A percentile compares a stretch with the other conserved stretches of the same genome.
Conservation (phyloP, 2,113 vertebrate genomes). For the Sylvia atricapilla region DNA sequence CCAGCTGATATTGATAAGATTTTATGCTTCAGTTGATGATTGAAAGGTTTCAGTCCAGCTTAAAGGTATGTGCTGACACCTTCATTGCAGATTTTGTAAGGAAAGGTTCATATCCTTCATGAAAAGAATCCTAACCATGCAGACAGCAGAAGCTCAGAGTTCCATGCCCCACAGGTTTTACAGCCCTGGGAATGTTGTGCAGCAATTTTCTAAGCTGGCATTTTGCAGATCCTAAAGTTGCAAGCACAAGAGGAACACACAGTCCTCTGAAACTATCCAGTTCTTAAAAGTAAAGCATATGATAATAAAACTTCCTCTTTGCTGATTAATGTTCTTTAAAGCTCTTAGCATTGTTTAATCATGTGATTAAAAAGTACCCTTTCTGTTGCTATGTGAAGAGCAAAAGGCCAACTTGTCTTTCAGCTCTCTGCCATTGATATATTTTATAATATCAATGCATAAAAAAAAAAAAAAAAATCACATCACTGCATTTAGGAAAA, state of each 20-base stretch:
- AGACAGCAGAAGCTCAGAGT: not conserved
- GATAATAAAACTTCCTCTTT: constrained; percentile 20
- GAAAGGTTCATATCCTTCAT: not conserved
- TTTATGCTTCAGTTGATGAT: constrained; percentile 2
- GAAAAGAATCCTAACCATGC: not conserved
- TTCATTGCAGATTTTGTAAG: not conserved
- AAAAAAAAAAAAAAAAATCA: not conserved
- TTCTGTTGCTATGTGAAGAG: not conserved
- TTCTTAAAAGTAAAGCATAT: not conserved
- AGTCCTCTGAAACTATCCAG: not conserved
- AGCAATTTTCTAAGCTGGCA: not conserved
- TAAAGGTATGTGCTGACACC: not conserved
- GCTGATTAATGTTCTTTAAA: not conserved
- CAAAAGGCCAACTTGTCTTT: not conserved
- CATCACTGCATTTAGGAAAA: not conserved
- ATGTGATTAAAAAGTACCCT: not conserved
- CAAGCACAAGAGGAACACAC: not conserved
- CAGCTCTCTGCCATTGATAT: not conserved
- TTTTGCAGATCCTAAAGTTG: not conserved
- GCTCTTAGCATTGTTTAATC: not conserved
- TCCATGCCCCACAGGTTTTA: not conserved
- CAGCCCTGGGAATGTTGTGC: not conserved
- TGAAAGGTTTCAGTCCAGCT: constrained; percentile 15
- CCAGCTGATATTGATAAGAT: constrained; percentile 41
- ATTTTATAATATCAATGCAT: not conserved